Evolutionary conservation across 35 echinoderm and acorn worm species (phyloP).

Genomic region (Heliocidaris tuberculata): DNA sequence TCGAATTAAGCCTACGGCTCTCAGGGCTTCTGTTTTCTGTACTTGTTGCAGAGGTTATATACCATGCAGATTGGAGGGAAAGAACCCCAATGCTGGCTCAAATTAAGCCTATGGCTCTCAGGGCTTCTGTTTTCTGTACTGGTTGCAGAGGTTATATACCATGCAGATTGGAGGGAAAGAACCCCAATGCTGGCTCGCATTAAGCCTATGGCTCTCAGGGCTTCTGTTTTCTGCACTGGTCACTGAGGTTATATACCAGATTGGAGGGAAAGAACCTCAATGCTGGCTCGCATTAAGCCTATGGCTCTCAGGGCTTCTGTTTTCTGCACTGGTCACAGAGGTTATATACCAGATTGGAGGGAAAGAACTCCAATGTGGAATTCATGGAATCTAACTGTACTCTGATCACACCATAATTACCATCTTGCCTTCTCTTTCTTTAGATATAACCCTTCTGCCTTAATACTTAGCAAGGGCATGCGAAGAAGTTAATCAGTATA

Average conservation of each 20-base stretch:
- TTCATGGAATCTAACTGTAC: conserved; percentile 21
- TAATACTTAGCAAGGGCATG: not conserved
- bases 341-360: conserved; percentile 21
- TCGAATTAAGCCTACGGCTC: too few relatives aligned
- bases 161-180: too few relatives aligned
- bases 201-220: not conserved
- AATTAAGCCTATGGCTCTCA: too few relatives aligned
- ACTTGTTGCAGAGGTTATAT: too few relatives aligned
- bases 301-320: not conserved
- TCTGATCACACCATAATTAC: conserved; percentile 9
- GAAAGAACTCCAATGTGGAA: conserved; percentile 49
- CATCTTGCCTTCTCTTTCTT: conserved; percentile 13
- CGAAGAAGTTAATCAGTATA: not conserved
- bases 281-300: too few relatives aligned
- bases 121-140: too few relatives aligned
- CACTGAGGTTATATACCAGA: conserved; percentile 4
- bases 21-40: too few relatives aligned
- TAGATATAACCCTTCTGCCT: not conserved
- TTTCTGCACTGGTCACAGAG: not conserved
- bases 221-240: not conserved
- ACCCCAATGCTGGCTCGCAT: too few relatives aligned
- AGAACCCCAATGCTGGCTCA: too few relatives aligned
- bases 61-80: too few relatives aligned
- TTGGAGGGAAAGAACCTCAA: conserved; percentile 40
- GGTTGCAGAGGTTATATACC: too few relatives aligned